Conservation (phyloP, 2,888 invertebrate genomes). For the Rhamnusium bicolor region DNA sequence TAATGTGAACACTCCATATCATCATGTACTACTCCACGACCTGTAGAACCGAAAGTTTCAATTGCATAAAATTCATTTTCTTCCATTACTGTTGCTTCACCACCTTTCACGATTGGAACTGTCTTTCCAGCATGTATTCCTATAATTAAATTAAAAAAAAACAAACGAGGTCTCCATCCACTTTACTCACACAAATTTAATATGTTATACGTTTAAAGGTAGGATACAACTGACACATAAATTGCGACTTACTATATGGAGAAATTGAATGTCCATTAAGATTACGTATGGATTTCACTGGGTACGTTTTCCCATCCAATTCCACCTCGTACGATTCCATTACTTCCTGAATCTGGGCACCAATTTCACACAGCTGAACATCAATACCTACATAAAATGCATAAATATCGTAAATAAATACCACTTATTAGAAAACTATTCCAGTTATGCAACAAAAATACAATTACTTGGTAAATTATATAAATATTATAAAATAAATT, state of each 20-base stretch:
- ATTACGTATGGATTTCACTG: slow-evolving; percentile 97
- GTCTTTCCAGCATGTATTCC: slow-evolving; percentile 97
- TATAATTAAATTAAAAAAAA: slow-evolving; percentile 61
- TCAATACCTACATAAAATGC: slow-evolving; percentile 77
- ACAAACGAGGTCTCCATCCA: too few species aligned
- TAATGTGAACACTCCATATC: slow-evolving; percentile 99
- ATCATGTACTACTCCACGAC: slow-evolving; percentile 94
- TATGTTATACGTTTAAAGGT: too few species aligned
- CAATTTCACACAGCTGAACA: slow-evolving; percentile 97
- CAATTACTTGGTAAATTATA: neutral
- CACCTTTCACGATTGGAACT: slow-evolving; percentile 99
- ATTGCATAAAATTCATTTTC: slow-evolving; percentile 99
- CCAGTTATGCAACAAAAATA: too few species aligned
- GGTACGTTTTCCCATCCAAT: slow-evolving; percentile 95
- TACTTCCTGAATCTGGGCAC: slow-evolving; percentile 97
- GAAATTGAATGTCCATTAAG: slow-evolving; percentile 99
- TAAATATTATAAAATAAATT: neutral
- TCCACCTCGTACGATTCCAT: slow-evolving; percentile 99
- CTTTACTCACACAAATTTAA: too few species aligned
- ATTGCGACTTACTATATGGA: slow-evolving; percentile 89
- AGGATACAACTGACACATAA: too few species aligned
- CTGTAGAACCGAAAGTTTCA: slow-evolving; percentile 99
- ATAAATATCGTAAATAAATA: too few species aligned
- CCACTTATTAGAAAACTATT: too few species aligned
- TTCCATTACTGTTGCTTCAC: slow-evolving; percentile 98